Evolutionary conservation across 2,888 invertebrate genomes (phyloP).

Genomic region (Machimus rusticus): DNA sequence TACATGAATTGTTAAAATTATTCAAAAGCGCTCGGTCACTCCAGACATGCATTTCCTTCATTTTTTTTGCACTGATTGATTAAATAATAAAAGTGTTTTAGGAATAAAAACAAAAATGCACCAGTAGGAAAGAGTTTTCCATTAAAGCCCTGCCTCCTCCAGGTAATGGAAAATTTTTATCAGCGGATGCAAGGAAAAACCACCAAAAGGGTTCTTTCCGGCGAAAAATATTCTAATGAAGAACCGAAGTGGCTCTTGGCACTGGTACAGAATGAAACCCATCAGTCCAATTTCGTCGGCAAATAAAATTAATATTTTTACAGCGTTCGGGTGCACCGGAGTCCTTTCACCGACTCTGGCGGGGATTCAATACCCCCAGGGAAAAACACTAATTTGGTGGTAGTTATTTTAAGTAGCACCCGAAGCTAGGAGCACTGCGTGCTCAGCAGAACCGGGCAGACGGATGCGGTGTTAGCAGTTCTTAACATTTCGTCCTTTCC

Average conservation of each 20-base stretch:
- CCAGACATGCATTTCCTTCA: background rate
- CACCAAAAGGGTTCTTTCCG: background rate
- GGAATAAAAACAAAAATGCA: background rate
- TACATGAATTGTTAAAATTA: background rate
- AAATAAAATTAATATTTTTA: background rate
- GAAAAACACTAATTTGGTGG: background rate
- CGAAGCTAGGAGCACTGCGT: background rate
- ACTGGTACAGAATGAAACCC: background rate
- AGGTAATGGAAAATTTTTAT: conserved; percentile 17
- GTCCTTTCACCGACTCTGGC: background rate
- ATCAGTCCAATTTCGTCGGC: background rate
- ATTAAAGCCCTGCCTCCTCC: background rate
- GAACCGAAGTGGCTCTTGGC: background rate
- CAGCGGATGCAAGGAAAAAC: background rate
- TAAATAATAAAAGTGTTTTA: background rate
- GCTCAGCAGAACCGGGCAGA: background rate
- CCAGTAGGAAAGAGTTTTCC: background rate
- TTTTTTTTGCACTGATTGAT: background rate
- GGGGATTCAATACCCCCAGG: background rate
- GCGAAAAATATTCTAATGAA: background rate
- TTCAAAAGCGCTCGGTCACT: background rate
- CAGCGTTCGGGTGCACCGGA: background rate
- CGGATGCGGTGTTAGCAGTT: conserved; percentile 29
- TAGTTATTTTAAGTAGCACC: conserved; percentile 21
- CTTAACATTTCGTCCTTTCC: conserved; percentile 16